Evolutionary conservation across 2,797 vertebrate genomes (phyloP).

Genomic region (Nannoperca australis): DNA sequence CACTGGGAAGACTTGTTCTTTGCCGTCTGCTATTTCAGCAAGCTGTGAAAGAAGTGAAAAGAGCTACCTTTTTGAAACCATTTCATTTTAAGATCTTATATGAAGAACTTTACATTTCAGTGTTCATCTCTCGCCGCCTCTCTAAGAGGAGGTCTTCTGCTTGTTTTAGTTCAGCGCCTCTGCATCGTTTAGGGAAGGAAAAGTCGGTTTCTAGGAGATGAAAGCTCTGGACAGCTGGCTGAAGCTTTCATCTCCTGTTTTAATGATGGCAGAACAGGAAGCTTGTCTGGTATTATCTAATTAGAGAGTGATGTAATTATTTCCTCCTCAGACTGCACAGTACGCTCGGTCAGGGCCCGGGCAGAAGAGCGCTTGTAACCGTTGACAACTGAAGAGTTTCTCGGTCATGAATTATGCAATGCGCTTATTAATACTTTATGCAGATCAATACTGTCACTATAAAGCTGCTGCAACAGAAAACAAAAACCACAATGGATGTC

Average conservation of each 20-base stretch:
- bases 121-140: not conserved
- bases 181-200: constrained; percentile 27
- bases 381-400: constrained; percentile 4
- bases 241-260: constrained; percentile 69
- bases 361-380: constrained; percentile 7
- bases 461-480: constrained; percentile 3
- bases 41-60: constrained; percentile 83
- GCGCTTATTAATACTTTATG: constrained; percentile 1
- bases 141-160: constrained; percentile 26
- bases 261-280: constrained; percentile 75
- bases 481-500: not conserved
- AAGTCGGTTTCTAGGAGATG: constrained; percentile 44
- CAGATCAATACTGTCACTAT: not conserved
- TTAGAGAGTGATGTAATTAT: constrained; percentile 73
- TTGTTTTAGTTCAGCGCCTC: constrained; percentile 5
- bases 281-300: constrained; percentile 65
- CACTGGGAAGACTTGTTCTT: constrained; percentile 95
- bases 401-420: not conserved
- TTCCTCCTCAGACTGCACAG: constrained; percentile 58
- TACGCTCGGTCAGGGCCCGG: constrained; percentile 3
- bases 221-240: constrained; percentile 35
- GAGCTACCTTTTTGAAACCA: no score
- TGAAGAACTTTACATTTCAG: not conserved
- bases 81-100: not conserved
- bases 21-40: constrained; percentile 91